Evolutionary conservation across 1,140 invertebrate species (phyloP).

Genomic region (Scylla paramamosain): DNA sequence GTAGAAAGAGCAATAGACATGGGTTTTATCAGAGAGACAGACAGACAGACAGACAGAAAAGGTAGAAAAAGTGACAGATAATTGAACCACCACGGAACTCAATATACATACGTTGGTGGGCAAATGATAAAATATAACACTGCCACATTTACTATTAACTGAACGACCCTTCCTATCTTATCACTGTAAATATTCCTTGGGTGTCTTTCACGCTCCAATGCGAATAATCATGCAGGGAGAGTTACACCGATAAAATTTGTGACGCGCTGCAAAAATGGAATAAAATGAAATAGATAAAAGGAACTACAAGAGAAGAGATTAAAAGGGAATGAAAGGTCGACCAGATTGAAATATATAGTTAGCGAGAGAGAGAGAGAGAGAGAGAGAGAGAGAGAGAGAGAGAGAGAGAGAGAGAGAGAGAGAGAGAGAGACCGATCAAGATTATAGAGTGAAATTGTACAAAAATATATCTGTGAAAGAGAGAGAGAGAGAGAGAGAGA

Average conservation of each 20-base stretch:
- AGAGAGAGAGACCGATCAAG: background rate
- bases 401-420: background rate
- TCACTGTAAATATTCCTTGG: background rate
- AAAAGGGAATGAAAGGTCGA: constrained; percentile 10
- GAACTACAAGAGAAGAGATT: background rate
- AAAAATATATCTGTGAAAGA: background rate
- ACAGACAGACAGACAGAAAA: no score
- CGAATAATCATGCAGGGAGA: background rate
- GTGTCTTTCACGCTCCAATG: background rate
- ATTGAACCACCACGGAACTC: no score
- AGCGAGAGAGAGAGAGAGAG: background rate
- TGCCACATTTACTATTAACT: background rate
- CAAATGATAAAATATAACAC: no score
- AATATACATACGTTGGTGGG: no score
- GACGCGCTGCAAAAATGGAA: background rate
- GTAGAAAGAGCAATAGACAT: no score
- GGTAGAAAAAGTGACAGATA: no score
- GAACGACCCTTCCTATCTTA: background rate
- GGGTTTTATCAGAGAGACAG: no score
- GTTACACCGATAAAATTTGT: background rate
- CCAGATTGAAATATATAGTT: background rate
- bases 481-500: background rate
- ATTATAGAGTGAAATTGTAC: no score
- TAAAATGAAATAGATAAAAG: background rate
- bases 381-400: background rate